Base-by-base conservation (phyloP, 2,797 vertebrate genomes). In the Lagodon rhomboides region DNA sequence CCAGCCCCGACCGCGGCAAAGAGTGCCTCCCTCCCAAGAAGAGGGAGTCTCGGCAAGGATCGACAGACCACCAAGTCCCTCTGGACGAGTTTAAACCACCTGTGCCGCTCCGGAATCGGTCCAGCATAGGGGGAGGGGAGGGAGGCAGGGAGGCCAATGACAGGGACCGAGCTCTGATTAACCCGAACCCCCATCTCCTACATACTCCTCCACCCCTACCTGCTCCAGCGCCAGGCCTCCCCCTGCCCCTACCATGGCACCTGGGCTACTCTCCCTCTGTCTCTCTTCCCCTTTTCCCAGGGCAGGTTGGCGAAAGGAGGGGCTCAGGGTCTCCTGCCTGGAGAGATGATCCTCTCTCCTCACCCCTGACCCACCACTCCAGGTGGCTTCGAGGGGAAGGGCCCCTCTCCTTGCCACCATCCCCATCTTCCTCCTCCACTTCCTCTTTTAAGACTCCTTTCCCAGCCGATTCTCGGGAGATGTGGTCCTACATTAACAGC, bases 21-120 rank as follows among this genome's bases (percentile, higher is more conserved):
- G 95, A 95, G 93, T 95, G 93, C 92, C 95, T 96, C 88, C 96
- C 96, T 91, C 96, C 96, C 5, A 96, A 96, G 90, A 96, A 96
- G 91, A 94, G 96, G 92, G 96, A 96, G 89, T 93, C 93, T 90
- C 94, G 95, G 46, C 95, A 96, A 91, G 94, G 93, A 78, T 95
- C 94, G 6, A 75, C 82, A 0, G 95, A 95, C 54, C 94, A 89
- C 83, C 93, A 85, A 47, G 71, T 91, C 73, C 88, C 88, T 5
- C 87, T 92, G 80, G 95, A 95, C 67, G 94, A 96, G 69, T 96
- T 96, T 68, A 96, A 96, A 89, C 94, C 92, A 47, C 96, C 96
- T 1, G 94, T 95, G 68, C 96, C 92, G 0, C 82, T 95, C 67
- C 89, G 93, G 60, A 91, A 63, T 86, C 90, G 95, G 46, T 66